Conservation (phyloP, 2,797 vertebrate genomes). For the Hafferia zeledoni region DNA sequence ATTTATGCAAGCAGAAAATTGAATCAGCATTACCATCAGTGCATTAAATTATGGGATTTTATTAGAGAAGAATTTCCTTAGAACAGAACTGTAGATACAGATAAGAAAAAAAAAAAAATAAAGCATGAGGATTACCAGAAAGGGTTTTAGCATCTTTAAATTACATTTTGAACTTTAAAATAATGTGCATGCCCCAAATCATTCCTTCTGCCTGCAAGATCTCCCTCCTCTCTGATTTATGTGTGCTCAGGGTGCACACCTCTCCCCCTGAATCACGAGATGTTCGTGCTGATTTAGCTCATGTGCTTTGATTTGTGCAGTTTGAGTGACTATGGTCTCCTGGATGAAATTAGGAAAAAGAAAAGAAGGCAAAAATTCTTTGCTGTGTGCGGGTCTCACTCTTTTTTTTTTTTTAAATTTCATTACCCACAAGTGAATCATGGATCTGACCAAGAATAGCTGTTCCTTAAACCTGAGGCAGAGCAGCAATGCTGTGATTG, state of each 20-base stretch:
- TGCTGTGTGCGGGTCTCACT: not conserved
- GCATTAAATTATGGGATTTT: conserved; percentile 65
- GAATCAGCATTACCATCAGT: conserved; percentile 63
- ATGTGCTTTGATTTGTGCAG: conserved; percentile 7
- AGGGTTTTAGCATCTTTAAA: conserved; percentile 10
- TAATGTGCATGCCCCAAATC: not conserved
- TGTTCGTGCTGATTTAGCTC: not conserved
- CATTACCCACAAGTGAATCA: not conserved
- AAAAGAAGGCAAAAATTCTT: not conserved
- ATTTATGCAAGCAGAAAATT: conserved; percentile 75
- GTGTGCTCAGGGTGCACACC: not conserved
- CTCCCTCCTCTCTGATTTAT: not conserved
- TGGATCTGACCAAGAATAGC: not conserved
- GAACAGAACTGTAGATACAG: not conserved
- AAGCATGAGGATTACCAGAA: not conserved
- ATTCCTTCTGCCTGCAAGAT: not conserved
- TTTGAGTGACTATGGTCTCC: not conserved
- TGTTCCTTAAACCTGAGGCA: not conserved
- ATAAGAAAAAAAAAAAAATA: not conserved
- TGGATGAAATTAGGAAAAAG: not conserved
- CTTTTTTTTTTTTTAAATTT: too few relatives aligned
- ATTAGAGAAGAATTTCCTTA: conserved; percentile 45
- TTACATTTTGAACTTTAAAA: not conserved
- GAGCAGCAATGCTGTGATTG: not conserved
- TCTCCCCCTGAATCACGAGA: not conserved